These are phyloP conservation scores for Gisinianus flammeolus DNA, from an alignment of 2,888 invertebrate genomes.

Conservation along the genomic window DNA sequence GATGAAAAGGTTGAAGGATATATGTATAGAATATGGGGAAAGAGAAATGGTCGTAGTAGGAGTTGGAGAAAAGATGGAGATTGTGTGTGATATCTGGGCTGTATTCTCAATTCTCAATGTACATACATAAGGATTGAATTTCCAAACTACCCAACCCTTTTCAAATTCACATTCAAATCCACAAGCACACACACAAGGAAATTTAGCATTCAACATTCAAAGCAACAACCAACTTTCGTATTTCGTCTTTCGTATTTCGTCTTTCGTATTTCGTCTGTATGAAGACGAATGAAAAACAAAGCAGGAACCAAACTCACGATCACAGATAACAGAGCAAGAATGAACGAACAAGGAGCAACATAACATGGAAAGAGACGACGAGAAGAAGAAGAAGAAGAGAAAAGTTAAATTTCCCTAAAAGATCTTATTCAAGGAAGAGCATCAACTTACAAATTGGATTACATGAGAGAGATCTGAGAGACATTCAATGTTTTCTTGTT, in stretches of 20 bases:
- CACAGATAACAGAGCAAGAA: neutral
- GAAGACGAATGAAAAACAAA: neutral
- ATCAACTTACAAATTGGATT: constrained; percentile 40
- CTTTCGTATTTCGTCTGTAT: no score
- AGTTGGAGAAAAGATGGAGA: no score
- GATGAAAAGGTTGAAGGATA: neutral
- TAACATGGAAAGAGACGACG: neutral
- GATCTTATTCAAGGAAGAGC: constrained; percentile 12
- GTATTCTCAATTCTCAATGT: neutral
- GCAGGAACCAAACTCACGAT: neutral
- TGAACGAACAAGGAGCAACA: neutral
- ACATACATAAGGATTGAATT: neutral
- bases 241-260: no score
- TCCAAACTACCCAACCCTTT: neutral
- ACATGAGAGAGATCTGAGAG: constrained; percentile 15
- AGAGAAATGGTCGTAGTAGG: neutral
- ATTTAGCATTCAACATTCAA: neutral
- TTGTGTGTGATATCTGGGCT: no score
- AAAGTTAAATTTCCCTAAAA: neutral
- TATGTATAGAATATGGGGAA: neutral
- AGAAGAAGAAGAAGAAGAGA: neutral
- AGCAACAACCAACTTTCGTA: no score
- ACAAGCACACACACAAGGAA: neutral
- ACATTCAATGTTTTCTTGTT: constrained; percentile 19
- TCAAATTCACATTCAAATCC: neutral